Conservation (phyloP, 2,797 vertebrate species). For the Lindbergichthys nudifrons region DNA sequence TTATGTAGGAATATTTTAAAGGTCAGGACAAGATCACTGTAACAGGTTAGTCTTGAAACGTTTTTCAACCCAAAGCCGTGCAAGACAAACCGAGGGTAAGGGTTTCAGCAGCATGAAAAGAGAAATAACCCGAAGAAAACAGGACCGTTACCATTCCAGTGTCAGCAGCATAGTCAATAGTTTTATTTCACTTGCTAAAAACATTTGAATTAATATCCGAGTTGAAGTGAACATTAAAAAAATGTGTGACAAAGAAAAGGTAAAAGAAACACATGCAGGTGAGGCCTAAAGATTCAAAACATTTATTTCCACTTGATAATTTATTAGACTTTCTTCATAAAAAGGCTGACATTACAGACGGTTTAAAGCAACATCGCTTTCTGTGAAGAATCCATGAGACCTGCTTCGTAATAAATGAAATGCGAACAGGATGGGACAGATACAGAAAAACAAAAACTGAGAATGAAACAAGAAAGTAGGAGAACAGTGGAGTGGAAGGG, state of each 20-base stretch:
- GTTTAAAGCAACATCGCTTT: conserved; percentile 72
- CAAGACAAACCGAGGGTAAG: conserved; percentile 1
- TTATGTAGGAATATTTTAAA: conserved; percentile 14
- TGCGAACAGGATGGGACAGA: conserved; percentile 63
- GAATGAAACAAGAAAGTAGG: conserved; percentile 53
- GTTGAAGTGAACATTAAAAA: conserved; percentile 52
- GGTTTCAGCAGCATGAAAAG: conserved; percentile 20
- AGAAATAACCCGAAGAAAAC: conserved; percentile 51
- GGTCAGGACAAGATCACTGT: background rate
- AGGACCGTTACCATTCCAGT: conserved; percentile 47
- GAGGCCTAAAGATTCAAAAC: conserved; percentile 83
- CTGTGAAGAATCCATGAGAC: conserved; percentile 70
- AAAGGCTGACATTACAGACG: conserved; percentile 86
- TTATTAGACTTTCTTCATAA: conserved; percentile 86
- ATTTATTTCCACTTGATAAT: conserved; percentile 87
- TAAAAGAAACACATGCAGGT: conserved; percentile 85
- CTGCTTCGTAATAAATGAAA: conserved; percentile 65
- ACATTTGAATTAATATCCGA: conserved; percentile 42
- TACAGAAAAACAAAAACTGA: conserved; percentile 67
- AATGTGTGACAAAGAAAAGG: conserved; percentile 71
- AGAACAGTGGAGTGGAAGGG: conserved; percentile 42
- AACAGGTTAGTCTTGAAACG: conserved; percentile 1
- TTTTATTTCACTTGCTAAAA: conserved; percentile 62
- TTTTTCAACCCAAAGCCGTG: background rate
- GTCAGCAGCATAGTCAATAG: conserved; percentile 52